Percentiles rank a stretch among this genome's conserved stretches.
Conservation (phyloP, 1,140 invertebrate species). For the Macrostomum lignano region DNA sequence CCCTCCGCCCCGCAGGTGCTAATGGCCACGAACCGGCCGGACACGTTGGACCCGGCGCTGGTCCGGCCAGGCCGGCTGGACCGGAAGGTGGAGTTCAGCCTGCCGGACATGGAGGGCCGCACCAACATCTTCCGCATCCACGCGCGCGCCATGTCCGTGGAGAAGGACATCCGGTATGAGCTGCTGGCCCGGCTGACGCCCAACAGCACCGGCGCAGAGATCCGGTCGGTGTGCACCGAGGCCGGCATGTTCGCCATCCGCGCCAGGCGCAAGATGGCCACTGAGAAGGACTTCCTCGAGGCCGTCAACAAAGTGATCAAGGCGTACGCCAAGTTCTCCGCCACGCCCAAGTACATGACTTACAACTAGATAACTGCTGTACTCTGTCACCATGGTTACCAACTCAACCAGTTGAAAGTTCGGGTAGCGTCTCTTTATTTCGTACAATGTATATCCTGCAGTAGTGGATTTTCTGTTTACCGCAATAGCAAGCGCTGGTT, state of each 20-base stretch:
- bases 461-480: too few relatives aligned
- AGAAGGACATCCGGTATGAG: slow-evolving; percentile 88
- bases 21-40: slow-evolving; percentile 95
- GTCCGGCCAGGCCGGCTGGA: slow-evolving; percentile 89
- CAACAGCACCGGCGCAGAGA: slow-evolving; percentile 89
- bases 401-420: too few relatives aligned
- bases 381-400: too few relatives aligned
- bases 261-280: slow-evolving; percentile 84
- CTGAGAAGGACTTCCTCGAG: slow-evolving; percentile 98
- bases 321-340: slow-evolving; percentile 94
- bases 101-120: slow-evolving; percentile 70
- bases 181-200: slow-evolving; percentile 75
- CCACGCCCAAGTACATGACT: slow-evolving; percentile 95
- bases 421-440: too few relatives aligned
- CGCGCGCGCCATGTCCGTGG: slow-evolving; percentile 89
- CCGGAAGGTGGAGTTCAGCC: slow-evolving; percentile 84
- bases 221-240: slow-evolving; percentile 80
- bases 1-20: slow-evolving; percentile 49
- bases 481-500: too few relatives aligned
- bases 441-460: too few relatives aligned
- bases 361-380: too few relatives aligned
- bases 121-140: slow-evolving; percentile 97
- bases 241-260: slow-evolving; percentile 98
- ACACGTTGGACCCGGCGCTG: slow-evolving; percentile 84
- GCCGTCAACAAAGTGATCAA: slow-evolving; percentile 99